Evolutionary conservation across 2,113 vertebrate species (phyloP).

Genomic region (Amblyopsis rosae): DNA sequence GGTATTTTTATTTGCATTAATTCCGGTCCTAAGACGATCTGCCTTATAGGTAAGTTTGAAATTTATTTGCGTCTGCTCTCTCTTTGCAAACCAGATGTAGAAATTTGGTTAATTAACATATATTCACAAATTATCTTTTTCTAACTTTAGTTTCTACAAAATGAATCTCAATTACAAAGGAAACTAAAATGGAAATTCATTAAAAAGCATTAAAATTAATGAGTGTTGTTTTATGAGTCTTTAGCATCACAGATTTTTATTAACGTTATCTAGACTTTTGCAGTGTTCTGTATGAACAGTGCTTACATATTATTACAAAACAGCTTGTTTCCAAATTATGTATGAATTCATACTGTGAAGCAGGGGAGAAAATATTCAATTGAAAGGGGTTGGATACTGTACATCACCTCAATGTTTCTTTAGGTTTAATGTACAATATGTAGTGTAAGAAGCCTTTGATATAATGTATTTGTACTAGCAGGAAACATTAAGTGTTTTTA

Average conservation of each 20-base stretch:
- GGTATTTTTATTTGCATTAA: conserved; percentile 74
- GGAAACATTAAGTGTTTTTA: too few relatives aligned
- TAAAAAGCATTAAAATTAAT: conserved; percentile 69
- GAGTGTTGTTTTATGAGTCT: conserved; percentile 69
- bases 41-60: conserved; percentile 78
- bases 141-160: conserved; percentile 69
- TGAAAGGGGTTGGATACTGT: conserved; percentile 19
- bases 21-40: conserved; percentile 51
- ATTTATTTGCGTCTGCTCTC: conserved; percentile 63
- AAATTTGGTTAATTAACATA: conserved; percentile 73
- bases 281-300: conserved; percentile 40
- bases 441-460: neutral
- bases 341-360: conserved; percentile 53
- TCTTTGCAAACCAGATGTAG: conserved; percentile 15
- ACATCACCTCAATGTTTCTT: conserved; percentile 47
- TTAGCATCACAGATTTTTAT: conserved; percentile 67
- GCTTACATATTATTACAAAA: conserved; percentile 61
- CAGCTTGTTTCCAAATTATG: conserved; percentile 55
- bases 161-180: conserved; percentile 70
- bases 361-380: conserved; percentile 25
- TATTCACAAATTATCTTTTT: conserved; percentile 77
- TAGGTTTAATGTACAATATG: conserved; percentile 5
- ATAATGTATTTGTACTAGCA: neutral
- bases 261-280: conserved; percentile 56
- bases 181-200: conserved; percentile 59